A percentile compares a stretch with the other conserved stretches of the same genome.
phyloP scores from a whole-genome alignment of 2,113 vertebrate genomes.

The Daphoenositta chrysoptera region DNA sequence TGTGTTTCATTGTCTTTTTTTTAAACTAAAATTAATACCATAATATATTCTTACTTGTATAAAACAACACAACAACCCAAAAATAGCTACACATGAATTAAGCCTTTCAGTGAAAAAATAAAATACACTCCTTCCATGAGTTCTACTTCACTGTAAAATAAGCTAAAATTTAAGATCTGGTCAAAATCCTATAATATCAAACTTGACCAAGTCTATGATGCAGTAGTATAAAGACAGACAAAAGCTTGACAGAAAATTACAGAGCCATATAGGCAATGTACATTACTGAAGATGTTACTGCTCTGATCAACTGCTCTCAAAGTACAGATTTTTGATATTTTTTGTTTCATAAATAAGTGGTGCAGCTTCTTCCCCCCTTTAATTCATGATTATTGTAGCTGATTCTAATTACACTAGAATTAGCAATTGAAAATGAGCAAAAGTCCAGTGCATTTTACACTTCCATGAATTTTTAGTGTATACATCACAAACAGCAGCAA shows the following conservation, averaged over 20 bases:
- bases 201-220: neutral
- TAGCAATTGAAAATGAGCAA: neutral
- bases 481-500: neutral
- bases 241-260: neutral
- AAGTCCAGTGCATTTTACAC: neutral
- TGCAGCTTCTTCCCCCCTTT: neutral
- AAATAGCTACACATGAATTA: neutral
- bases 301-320: neutral
- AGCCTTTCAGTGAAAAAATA: neutral
- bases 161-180: neutral
- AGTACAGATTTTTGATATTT: neutral
- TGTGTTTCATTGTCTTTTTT: neutral
- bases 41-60: neutral
- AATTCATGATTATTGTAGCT: neutral
- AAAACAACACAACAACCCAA: neutral
- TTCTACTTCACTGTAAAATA: neutral
- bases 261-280: neutral
- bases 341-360: neutral
- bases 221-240: neutral
- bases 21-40: neutral
- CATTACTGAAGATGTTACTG: neutral
- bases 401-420: neutral
- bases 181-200: neutral
- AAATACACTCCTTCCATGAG: neutral
- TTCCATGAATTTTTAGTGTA: neutral